Percentiles rank a stretch among this genome's conserved stretches.
Evolutionary conservation across 2,888 invertebrate genomes (phyloP).

Genomic region (Temnothorax rugatulus): DNA sequence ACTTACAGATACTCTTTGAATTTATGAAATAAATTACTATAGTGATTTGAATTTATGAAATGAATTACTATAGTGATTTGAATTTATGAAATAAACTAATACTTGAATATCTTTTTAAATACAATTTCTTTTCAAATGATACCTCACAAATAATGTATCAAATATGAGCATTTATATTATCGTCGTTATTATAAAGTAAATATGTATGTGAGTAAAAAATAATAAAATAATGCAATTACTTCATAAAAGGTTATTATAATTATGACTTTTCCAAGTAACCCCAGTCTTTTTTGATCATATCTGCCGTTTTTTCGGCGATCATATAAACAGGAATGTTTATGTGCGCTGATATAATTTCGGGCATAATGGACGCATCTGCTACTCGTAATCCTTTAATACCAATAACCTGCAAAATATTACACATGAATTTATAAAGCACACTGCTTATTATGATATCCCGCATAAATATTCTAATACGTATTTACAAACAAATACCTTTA

Average conservation of each 20-base stretch:
- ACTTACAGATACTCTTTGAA: background rate
- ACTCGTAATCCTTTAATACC: conserved; percentile 89
- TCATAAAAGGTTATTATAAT: background rate
- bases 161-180: too few species aligned
- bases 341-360: conserved; percentile 87
- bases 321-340: conserved; percentile 88
- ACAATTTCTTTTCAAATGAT: too few species aligned
- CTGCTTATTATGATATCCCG: background rate
- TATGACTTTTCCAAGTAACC: conserved; percentile 55
- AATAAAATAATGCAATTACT: background rate
- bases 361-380: conserved; percentile 90
- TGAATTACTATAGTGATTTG: too few species aligned
- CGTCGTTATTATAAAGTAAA: too few species aligned
- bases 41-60: too few species aligned
- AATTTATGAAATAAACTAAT: too few species aligned
- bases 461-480: background rate
- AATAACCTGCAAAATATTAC: conserved; percentile 63
- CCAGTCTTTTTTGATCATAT: conserved; percentile 88
- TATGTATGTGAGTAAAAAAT: too few species aligned
- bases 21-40: too few species aligned
- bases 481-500: conserved; percentile 81
- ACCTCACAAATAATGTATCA: too few species aligned
- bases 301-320: conserved; percentile 91
- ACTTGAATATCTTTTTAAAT: too few species aligned
- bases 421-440: background rate